These are phyloP conservation scores for Brenthis hecate DNA, from an alignment of 2,888 invertebrate genomes.

Conservation along the genomic window DNA sequence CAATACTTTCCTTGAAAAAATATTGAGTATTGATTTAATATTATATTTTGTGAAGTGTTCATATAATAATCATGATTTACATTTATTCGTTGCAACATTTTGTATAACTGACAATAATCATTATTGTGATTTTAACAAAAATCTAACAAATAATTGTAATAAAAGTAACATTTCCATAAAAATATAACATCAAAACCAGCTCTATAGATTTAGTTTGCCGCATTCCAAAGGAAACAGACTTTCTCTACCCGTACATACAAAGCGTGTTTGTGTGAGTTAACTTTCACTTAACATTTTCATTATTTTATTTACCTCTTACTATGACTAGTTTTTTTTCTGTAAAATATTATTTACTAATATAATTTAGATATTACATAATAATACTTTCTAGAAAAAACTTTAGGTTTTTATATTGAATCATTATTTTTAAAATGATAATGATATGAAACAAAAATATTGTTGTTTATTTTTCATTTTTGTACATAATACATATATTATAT, in stretches of 20 bases:
- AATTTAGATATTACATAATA: not conserved
- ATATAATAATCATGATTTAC: too few species aligned
- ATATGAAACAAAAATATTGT: too few species aligned
- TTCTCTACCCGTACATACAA: slow-evolving; percentile 69
- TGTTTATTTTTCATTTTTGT: too few species aligned
- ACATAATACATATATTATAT: too few species aligned
- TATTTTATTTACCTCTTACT: slow-evolving; percentile 51
- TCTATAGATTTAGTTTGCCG: slow-evolving; percentile 48
- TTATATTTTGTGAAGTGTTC: too few species aligned
- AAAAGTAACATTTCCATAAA: not conserved
- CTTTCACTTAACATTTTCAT: slow-evolving; percentile 69
- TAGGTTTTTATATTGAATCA: too few species aligned
- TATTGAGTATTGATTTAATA: too few species aligned
- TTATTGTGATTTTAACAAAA: not conserved
- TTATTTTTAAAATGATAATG: too few species aligned
- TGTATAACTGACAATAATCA: too few species aligned
- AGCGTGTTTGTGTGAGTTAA: slow-evolving; percentile 59
- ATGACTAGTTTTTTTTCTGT: slow-evolving; percentile 29
- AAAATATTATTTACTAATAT: not conserved
- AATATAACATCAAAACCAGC: slow-evolving; percentile 32
- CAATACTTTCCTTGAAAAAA: too few species aligned
- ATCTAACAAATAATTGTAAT: not conserved
- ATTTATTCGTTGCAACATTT: too few species aligned
- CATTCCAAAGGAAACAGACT: slow-evolving; percentile 57
- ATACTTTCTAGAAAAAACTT: too few species aligned